Percentiles rank a stretch among this genome's conserved stretches.
These are phyloP conservation scores for Cairina moschata DNA, from an alignment of 2,113 vertebrate genomes.

Conservation along the genomic window DNA sequence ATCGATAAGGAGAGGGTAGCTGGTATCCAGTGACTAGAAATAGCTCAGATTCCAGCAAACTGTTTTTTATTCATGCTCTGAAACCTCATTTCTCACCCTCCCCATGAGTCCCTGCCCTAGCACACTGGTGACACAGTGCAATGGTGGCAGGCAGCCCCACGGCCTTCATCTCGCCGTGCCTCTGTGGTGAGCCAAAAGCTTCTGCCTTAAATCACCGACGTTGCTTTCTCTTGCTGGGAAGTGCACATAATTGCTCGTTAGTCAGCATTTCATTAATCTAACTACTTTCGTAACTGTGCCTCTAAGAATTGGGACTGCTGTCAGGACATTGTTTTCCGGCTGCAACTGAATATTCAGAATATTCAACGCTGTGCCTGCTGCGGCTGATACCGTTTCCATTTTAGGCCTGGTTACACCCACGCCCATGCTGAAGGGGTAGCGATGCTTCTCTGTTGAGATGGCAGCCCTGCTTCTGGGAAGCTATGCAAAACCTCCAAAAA, in stretches of 20 bases:
- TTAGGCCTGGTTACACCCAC: not conserved
- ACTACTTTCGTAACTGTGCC: not conserved
- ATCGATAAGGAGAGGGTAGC: not conserved
- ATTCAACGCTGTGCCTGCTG: not conserved
- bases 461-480: not conserved
- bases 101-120: not conserved
- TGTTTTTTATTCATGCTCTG: not conserved
- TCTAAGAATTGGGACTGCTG: not conserved
- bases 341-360: not conserved
- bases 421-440: not conserved
- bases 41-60: not conserved
- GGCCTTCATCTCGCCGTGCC: not conserved
- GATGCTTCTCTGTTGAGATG: not conserved
- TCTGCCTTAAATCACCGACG: not conserved
- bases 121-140: accelerated
- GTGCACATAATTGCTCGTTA: accelerated
- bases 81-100: not conserved
- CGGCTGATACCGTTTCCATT: not conserved
- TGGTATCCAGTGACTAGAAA: not conserved
- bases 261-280: not conserved
- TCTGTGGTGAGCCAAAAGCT: not conserved
- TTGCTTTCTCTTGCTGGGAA: not conserved
- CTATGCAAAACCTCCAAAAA: not conserved
- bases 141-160: accelerated
- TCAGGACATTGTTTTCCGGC: not conserved